phyloP scores from a whole-genome alignment of 2,888 invertebrate genomes.

The Sclerodermus sp. region DNA sequence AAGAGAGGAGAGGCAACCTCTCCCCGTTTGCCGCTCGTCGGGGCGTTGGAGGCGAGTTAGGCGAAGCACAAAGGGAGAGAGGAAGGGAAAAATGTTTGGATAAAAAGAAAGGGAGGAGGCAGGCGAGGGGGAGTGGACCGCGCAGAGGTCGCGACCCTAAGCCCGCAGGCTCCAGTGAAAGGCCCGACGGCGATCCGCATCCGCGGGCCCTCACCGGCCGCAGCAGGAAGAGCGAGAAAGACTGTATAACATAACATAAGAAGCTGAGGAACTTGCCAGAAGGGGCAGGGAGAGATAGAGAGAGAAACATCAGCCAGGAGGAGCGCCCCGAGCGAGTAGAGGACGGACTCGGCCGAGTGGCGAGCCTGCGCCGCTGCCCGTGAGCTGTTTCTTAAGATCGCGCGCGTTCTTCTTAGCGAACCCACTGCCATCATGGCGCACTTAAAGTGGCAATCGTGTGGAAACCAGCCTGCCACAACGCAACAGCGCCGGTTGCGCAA shows the following conservation, averaged over 20 bases:
- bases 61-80: conserved; percentile 26
- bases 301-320: conserved; percentile 9
- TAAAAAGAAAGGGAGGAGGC: conserved; percentile 25
- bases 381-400: conserved; percentile 47
- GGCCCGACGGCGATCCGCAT: conserved; percentile 53
- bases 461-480: conserved; percentile 35
- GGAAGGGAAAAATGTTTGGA: conserved; percentile 31
- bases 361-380: conserved; percentile 15
- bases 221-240: conserved; percentile 28
- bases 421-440: conserved; percentile 46
- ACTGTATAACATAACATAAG: too few species aligned
- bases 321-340: conserved; percentile 9
- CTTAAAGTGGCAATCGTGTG: conserved; percentile 49
- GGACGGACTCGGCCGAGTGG: conserved; percentile 14
- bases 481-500: conserved; percentile 39
- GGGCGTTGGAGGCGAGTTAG: conserved; percentile 27
- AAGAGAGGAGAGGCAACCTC: conserved; percentile 23
- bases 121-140: conserved; percentile 51
- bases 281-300: conserved; percentile 18
- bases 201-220: too few species aligned
- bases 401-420: conserved; percentile 44
- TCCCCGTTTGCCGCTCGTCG: too few species aligned
- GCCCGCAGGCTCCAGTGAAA: conserved; percentile 53
- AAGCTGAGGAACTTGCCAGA: too few species aligned
- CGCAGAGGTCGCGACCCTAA: conserved; percentile 56